Evolutionary conservation across 2,113 vertebrate species (phyloP), one percentile per base, ranked within the genome.

Genomic region (Halcyon malimbica): DNA sequence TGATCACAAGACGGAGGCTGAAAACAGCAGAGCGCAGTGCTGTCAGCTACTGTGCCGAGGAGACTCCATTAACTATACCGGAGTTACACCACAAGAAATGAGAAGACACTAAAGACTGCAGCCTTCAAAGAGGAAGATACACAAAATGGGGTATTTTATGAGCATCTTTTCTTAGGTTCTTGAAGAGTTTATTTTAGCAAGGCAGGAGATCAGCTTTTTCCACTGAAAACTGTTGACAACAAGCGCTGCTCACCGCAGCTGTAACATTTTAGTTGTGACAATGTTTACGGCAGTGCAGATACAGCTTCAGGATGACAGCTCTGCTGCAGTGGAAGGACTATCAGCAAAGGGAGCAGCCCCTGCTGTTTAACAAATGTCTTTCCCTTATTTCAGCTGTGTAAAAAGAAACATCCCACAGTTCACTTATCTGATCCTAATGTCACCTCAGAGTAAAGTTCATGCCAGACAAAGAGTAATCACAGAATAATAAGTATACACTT

Each of bases 391-490:
- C 44, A 84, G 87, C 87, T 62, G 57, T 46, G 54, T 88, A 89
- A 97, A 96, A 95, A 94, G 78, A 87, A 97, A 94, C 91, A 96
- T 91, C 74, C 91, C 78, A 80, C 51, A 74, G 71, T 77, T 96
- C 93, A 90, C 91, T 96, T 95, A 96, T 95, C 87, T 88, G 94
- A 96, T 93, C 44, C 48, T 87, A 88, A 86, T 74, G 84, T 91
- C 96, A 97, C 87, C 87, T 96, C 81, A 91, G 69, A 90, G 89
- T 88, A 91, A 92, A 93, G 80, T 95, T 93, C 87, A 95, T 92
- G 74, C 56, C 90, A 96, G 91, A 89, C 33, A 79, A 84, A 57
- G 80, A 89, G 53, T 87, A 93, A 96, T 96, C 84, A 76, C 93
- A 73, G 57, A 95, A 93, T 76, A 89, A 60, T 87, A 95, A 82